Evolutionary conservation across 2,113 vertebrate genomes (phyloP), one percentile per base, ranked within the genome.

Genomic region (Silurus meridionalis): DNA sequence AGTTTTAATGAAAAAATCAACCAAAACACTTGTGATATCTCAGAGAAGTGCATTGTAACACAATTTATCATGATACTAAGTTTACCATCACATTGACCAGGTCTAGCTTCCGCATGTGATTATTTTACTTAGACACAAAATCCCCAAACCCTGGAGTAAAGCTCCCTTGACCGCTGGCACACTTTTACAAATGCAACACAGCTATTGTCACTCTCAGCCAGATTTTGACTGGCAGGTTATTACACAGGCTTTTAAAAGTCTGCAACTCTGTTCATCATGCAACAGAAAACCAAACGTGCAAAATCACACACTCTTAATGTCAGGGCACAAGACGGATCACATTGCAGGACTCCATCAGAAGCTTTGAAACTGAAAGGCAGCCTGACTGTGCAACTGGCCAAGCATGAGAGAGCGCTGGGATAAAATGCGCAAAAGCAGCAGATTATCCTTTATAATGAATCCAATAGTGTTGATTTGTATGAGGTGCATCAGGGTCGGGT

Each of bases 401-500:
- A 48, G 19, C 57, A 72, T n/a, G n/a, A 37, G 48, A 69, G 4
- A 9, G 17, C 5, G 0, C 3, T 25, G 52, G 85, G 19, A 3
- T 4, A n/a, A 66, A 84, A 84, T 66, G 52, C 66, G 79, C 80
- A 74, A 50, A 5, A 57, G 11, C 55, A 85, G 88, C 85, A 87
- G 50, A 80, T 86, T 88, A 58, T 60, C 21, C 57, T 21, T 71
- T 28, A 10, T 60, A 88, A 88, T 92, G 80, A 85, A 88, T 91
- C 81, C 78, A 87, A 77, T 71, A 71, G 85, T 52, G 55, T 17
- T 83, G 75, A 87, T 71, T 86, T 75, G 57, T 57, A 78, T 25
- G 72, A 58, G 75, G 80, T 84, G 91, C 82, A 89, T 84, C 66
- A 87, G 60, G 58, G 81, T 90, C 87, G 63, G 23, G 60, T 17